Base-by-base conservation (phyloP, 2,888 invertebrate genomes). In the Agrotis puta region DNA sequence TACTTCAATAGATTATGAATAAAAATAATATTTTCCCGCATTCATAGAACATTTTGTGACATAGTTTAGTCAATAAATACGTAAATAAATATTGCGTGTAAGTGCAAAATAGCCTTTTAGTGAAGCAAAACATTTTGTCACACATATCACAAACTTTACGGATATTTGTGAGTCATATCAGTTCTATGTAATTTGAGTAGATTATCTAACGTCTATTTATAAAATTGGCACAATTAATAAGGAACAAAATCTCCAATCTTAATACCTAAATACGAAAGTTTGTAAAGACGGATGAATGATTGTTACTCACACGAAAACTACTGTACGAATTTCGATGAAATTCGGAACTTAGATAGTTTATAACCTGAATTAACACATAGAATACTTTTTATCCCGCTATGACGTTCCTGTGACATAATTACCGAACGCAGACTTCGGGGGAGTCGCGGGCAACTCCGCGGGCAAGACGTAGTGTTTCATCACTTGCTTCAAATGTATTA, bases 101-200 rank as follows among this genome's bases (percentile, higher is more conserved):
- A 61, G 70, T 69, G 75, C 61, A 78, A 83, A 82, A 76, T 62
- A 27, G 62, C 39, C 27, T 64, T 56, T 77, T 45, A 56, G 63
- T 58, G 20, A n/a, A 56, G 27, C 33, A 45, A 48, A 45, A 7
- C 9, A 43, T 20, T 74, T 65, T 53, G 56, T 24, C 11, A 61
- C 53, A 33, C 11, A 11, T 39, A 43, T 63, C 51, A 51, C 27
- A 33, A 59, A 50, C 24, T 18, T 56, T 6, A 45, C 5, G 14
- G 59, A 50, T 27, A 57, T 69, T 22, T 7, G 20, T 75, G 57
- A 70, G 50, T 58, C 20, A 61, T 24, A 24, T 14, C 9, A 16
- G 20, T 67, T 39, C 53, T 24, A 0, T 39, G 14, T 24, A 47
- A 20, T 24, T 14, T 71, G 16, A n/a, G 3, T 11, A 50, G 11